Evolutionary conservation across 2,888 invertebrate genomes (phyloP).

Genomic region (Temnothorax unifasciatus): DNA sequence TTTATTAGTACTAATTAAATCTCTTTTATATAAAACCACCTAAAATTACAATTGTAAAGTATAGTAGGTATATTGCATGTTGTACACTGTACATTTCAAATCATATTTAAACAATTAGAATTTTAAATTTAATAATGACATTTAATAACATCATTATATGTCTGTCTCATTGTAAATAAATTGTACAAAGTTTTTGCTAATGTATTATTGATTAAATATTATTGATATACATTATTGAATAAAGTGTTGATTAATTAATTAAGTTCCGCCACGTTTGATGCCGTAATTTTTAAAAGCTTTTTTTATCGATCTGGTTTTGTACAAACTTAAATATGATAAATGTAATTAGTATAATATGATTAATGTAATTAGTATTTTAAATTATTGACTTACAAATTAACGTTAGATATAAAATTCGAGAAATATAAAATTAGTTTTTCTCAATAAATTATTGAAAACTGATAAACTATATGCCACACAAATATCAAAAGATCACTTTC

Average conservation of each 20-base stretch:
- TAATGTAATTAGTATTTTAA: not conserved
- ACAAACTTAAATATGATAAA: not conserved
- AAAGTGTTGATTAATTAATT: conserved; percentile 15
- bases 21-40: not conserved
- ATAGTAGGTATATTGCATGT: not conserved
- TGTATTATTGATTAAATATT: conserved; percentile 20
- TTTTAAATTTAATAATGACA: conserved; percentile 12
- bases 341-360: not conserved
- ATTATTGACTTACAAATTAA: not conserved
- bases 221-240: not conserved
- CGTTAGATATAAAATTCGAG: not conserved
- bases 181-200: conserved; percentile 16
- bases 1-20: conserved; percentile 16
- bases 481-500: not conserved
- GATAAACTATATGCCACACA: not conserved
- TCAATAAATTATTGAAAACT: not conserved
- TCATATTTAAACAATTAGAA: conserved; percentile 2
- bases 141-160: conserved; percentile 1
- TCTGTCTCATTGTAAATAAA: not conserved
- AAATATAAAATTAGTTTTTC: not conserved
- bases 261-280: not conserved
- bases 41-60: conserved; percentile 23
- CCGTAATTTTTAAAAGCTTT: not conserved
- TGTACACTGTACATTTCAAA: conserved; percentile 11
- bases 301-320: not conserved